Percentiles rank a stretch among this genome's conserved stretches.
Evolutionary conservation across 1,140 invertebrate species (phyloP).

Genomic region (Hyles vespertilio): DNA sequence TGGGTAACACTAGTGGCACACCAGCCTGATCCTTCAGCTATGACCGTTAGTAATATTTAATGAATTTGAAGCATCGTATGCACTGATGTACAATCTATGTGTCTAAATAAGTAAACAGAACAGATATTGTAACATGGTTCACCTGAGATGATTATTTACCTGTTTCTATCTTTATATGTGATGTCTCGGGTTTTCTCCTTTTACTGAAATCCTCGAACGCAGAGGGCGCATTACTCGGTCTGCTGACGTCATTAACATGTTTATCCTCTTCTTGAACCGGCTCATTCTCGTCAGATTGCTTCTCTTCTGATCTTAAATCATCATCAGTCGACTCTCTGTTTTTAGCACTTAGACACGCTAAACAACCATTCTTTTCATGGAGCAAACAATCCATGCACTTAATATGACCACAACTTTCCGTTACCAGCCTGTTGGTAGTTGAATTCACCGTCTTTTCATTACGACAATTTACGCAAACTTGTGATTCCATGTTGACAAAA

Average conservation of each 20-base stretch:
- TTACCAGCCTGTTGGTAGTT: slow-evolving; percentile 74
- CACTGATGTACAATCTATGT: too few relatives aligned
- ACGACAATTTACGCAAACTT: slow-evolving; percentile 62
- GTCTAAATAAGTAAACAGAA: too few relatives aligned
- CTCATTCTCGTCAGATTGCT: slow-evolving; percentile 11
- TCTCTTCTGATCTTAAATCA: slow-evolving; percentile 11
- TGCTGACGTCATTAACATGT: neutral
- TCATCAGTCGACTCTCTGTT: slow-evolving; percentile 12
- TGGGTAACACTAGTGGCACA: too few relatives aligned
- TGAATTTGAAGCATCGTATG: too few relatives aligned
- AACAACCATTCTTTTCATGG: slow-evolving; percentile 69
- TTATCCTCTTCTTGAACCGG: slow-evolving; percentile 3
- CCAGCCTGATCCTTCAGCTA: too few relatives aligned
- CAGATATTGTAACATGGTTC: neutral
- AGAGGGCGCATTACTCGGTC: slow-evolving; percentile 5
- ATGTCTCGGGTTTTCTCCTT: slow-evolving; percentile 47
- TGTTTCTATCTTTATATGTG: slow-evolving; percentile 54
- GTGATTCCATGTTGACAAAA: slow-evolving; percentile 52
- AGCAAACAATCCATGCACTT: slow-evolving; percentile 75
- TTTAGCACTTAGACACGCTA: slow-evolving; percentile 38
- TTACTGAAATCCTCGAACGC: slow-evolving; percentile 30
- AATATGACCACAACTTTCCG: slow-evolving; percentile 75
- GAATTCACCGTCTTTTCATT: slow-evolving; percentile 59
- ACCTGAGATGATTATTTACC: slow-evolving; percentile 22
- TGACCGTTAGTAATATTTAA: too few relatives aligned